Evolutionary conservation across 2,113 vertebrate species (phyloP).

Genomic region (Aegithalos caudatus): DNA sequence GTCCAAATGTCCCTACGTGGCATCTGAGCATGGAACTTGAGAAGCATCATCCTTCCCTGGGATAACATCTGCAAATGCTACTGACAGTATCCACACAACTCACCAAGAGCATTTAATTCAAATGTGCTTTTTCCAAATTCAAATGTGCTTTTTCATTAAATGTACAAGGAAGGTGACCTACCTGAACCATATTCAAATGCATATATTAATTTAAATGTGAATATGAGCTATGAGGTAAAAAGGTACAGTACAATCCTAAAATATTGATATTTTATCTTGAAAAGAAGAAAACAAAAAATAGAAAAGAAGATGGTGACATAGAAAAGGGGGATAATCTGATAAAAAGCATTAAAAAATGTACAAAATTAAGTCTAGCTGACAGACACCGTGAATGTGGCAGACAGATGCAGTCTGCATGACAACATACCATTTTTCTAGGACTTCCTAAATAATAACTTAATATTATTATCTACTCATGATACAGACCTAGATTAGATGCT

Average conservation of each 20-base stretch:
- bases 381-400: background rate
- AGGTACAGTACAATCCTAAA: background rate
- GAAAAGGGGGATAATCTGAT: background rate
- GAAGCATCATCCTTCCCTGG: background rate
- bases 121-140: background rate
- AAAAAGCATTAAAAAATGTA: background rate
- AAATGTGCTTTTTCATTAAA: background rate
- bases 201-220: background rate
- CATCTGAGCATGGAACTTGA: background rate
- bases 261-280: background rate
- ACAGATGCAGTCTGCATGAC: background rate
- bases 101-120: background rate
- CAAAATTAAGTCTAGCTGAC: background rate
- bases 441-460: constrained; percentile 22
- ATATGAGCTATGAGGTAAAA: background rate
- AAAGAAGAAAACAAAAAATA: background rate
- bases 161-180: background rate
- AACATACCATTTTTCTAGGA: background rate
- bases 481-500: constrained; percentile 8
- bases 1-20: fast-evolving
- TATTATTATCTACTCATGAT: constrained; percentile 9
- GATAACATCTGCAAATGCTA: background rate
- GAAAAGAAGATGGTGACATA: background rate
- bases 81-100: background rate
- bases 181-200: background rate